These are phyloP conservation scores for Selenia dentaria DNA, from an alignment of 2,888 invertebrate genomes.

Conservation along the genomic window DNA sequence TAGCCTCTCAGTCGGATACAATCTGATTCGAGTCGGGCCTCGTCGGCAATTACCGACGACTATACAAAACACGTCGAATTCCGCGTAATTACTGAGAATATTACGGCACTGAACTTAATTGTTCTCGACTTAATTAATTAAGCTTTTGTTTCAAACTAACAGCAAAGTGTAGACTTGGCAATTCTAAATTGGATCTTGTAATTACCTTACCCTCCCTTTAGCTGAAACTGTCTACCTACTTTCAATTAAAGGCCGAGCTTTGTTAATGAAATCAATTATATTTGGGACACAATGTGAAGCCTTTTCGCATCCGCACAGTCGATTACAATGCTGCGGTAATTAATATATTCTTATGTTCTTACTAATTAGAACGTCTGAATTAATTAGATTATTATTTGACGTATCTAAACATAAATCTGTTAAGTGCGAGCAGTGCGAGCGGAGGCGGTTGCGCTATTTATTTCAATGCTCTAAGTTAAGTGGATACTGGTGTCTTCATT, in stretches of 20 bases:
- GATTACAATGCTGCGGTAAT: slow-evolving; percentile 54
- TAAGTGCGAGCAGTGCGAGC: slow-evolving; percentile 20
- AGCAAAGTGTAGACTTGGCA: slow-evolving; percentile 85
- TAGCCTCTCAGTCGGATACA: slow-evolving; percentile 67
- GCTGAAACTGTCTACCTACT: slow-evolving; percentile 81
- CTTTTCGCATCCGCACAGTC: slow-evolving; percentile 56
- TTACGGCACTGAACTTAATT: slow-evolving; percentile 83
- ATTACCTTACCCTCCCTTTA: slow-evolving; percentile 82
- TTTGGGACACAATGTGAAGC: slow-evolving; percentile 72
- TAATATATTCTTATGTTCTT: slow-evolving; percentile 54
- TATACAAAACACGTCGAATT: slow-evolving; percentile 82
- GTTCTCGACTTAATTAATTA: slow-evolving; percentile 85
- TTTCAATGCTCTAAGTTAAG: slow-evolving; percentile 38
- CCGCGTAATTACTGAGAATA: slow-evolving; percentile 83
- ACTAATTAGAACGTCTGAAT: slow-evolving; percentile 34
- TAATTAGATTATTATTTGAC: slow-evolving; percentile 30
- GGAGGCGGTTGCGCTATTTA: slow-evolving; percentile 34
- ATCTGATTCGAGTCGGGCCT: slow-evolving; percentile 69
- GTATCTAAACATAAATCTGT: slow-evolving; percentile 33
- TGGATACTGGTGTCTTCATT: slow-evolving; percentile 49
- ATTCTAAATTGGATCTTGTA: slow-evolving; percentile 85
- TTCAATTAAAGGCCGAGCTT: slow-evolving; percentile 81
- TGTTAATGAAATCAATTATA: slow-evolving; percentile 81
- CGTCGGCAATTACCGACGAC: slow-evolving; percentile 75
- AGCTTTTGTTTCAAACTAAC: slow-evolving; percentile 85